Conservation (phyloP, 2,113 vertebrate species). For the Zeus faber region DNA sequence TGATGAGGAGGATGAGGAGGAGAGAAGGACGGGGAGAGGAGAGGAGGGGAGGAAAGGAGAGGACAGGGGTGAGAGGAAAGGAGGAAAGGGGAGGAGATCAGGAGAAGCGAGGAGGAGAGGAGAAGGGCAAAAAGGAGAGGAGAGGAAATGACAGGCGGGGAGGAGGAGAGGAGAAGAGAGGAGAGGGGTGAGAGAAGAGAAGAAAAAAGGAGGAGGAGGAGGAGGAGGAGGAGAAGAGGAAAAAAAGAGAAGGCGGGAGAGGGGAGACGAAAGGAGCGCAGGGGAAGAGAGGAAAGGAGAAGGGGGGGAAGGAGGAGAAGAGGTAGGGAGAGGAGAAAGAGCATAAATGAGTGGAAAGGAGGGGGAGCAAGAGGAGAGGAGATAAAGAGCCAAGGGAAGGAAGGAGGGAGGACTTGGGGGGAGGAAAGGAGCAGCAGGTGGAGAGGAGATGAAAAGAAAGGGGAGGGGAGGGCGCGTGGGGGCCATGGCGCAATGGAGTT, state of each 20-base stretch:
- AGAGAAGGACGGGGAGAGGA: neutral
- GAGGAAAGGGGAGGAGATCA: too few species aligned
- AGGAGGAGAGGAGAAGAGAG: neutral
- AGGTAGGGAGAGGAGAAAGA: neutral
- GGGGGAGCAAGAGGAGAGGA: neutral
- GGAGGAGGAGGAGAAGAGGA: too few species aligned
- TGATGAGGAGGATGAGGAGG: too few species aligned
- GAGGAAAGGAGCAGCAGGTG: neutral
- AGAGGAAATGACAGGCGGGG: neutral
- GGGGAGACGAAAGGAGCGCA: too few species aligned
- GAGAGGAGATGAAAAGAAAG: neutral
- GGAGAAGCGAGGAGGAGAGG: neutral
- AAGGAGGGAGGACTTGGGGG: too few species aligned
- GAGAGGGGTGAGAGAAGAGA: neutral
- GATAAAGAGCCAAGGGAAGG: neutral
- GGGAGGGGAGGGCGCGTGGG: constrained; percentile 2
- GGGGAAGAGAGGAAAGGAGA: neutral
- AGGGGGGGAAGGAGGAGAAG: neutral
- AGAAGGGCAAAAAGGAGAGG: neutral
- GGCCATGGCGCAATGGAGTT: constrained; percentile 1
- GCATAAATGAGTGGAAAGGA: neutral
- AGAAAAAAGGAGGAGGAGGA: too few species aligned
- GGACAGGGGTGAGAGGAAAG: neutral
- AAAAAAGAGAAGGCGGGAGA: too few species aligned
- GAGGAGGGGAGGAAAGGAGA: neutral